Evolutionary conservation across 2,113 vertebrate species (phyloP), one percentile per base, ranked within the genome.

Genomic region (Vidua chalybeata): DNA sequence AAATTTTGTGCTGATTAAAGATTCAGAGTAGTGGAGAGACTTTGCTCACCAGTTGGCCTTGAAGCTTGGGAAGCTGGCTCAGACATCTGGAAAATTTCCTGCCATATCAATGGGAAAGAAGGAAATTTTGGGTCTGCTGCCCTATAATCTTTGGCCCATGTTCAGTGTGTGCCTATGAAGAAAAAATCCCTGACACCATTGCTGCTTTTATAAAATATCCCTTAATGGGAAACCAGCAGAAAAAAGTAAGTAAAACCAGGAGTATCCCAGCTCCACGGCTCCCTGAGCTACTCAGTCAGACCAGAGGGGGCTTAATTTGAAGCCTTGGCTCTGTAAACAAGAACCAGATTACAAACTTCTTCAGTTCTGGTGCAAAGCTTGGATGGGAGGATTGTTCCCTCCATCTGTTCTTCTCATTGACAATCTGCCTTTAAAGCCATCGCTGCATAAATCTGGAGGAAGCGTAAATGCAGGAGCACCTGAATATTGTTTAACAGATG

Each of bases 401-500:
- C 95, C 96, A 94, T 97, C 91, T 97, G 93, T 92, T 89, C 62
- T 89, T 92, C 78, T 72, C 81, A 61, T 90, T 85, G 68, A 82
- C 84, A 88, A 96, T 96, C 94, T 77, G 75, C 87, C 79, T 93
- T 74, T 6, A 83, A 90, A 94, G 77, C 68, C 81, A 82, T 81
- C 2, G 9, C 78, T 84, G 93, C 89, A 93, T 96, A 96, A 95
- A 93, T 91, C 95, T 96, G 83, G 95, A 92, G 78, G 88, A 94
- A 95, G 93, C 49, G 5, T 86, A 96, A 96, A 90, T 61, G 80
- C 64, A 78, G 59, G 45, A 83, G 79, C 91, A 97, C 94, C 94
- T 97, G 96, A 96, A 91, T 85, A 81, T 84, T 95, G 86, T 93
- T 94, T 67, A 97, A 86, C 90, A 93, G 92, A 87, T 91, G 87